phyloP scores from a whole-genome alignment of 2,113 vertebrate species.

The Centropus unirufus region DNA sequence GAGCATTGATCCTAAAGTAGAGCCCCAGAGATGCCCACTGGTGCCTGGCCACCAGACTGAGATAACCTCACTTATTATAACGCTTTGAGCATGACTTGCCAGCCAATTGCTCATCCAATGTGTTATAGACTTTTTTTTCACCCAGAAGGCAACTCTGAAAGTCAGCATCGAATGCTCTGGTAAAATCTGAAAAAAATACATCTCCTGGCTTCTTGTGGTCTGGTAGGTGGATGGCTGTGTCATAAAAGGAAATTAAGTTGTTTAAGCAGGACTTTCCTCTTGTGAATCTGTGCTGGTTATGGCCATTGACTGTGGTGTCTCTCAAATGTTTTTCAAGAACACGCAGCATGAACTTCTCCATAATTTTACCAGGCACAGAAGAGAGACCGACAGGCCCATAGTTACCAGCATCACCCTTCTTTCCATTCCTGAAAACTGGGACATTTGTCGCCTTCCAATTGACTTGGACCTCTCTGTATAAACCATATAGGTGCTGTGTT shows the following conservation, averaged over 20 bases:
- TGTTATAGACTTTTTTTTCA: not conserved
- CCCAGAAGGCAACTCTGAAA: not conserved
- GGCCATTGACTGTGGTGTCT: not conserved
- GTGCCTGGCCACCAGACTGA: not conserved
- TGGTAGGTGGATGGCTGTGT: not conserved
- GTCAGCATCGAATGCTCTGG: not conserved
- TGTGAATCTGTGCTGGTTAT: not conserved
- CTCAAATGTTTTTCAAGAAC: not conserved
- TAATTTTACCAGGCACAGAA: not conserved
- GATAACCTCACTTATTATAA: not conserved
- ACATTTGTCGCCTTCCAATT: not conserved
- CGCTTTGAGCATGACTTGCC: not conserved
- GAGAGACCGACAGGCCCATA: not conserved
- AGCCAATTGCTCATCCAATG: not conserved
- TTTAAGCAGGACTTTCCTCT: not conserved
- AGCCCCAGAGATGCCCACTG: not conserved
- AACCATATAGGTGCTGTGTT: not conserved
- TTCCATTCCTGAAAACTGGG: not conserved
- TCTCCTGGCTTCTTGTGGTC: not conserved
- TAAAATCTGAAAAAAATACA: not conserved
- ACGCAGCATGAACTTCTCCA: not conserved
- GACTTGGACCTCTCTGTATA: not conserved
- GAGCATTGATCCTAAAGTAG: not conserved
- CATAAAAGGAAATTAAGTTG: not conserved
- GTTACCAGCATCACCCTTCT: not conserved